Base-by-base conservation (phyloP, 2,888 invertebrate genomes). In the Drosophila siamana region DNA sequence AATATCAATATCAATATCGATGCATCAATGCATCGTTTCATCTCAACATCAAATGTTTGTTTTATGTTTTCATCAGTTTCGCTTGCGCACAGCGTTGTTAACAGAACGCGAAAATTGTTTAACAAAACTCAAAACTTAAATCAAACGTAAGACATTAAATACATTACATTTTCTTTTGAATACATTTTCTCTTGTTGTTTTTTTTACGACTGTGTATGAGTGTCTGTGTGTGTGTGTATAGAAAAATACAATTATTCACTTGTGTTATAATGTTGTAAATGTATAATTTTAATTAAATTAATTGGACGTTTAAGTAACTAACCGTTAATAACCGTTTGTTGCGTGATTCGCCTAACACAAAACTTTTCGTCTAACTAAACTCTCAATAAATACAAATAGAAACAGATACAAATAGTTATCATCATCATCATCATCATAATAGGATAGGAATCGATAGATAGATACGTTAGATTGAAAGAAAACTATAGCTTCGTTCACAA, bases 261-360 rank as follows among this genome's bases (percentile, higher is more conserved):
- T 55, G 22, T 62, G 59, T 13, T 65, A 36, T 38, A 15, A 41
- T 59, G 55, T 54, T 43, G 7, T 43, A 55, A 69, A 57, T 69
- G 51, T 57, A 47, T 48, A 16, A 41, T 75, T 76, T 84, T 87
- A 89, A 90, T 90, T 90, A 78, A 80, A 89, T 88, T 90, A 85
- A 89, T 84, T 90, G 90, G 91, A 90, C 91, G 90, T 89, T 89
- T 91, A 91, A 91, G 91, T 91, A 91, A 90, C 91, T 89, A 88
- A 91, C 91, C 91, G 89, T 90, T 86, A 80, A 80, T 83, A 83
- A 82, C 86, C 69, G 61, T 77, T 80, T 43, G 48, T 74, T 66
- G 62, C 38, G 55, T 57, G 33, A 26, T 41, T 65, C 30, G 68
- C 62, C 64, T 70, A 74, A 74, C 74, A 75, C 73, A 81, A 80